These are phyloP conservation scores for Arctocebus calabarensis DNA, from an alignment of 2,797 vertebrate species.

Conservation along the genomic window DNA sequence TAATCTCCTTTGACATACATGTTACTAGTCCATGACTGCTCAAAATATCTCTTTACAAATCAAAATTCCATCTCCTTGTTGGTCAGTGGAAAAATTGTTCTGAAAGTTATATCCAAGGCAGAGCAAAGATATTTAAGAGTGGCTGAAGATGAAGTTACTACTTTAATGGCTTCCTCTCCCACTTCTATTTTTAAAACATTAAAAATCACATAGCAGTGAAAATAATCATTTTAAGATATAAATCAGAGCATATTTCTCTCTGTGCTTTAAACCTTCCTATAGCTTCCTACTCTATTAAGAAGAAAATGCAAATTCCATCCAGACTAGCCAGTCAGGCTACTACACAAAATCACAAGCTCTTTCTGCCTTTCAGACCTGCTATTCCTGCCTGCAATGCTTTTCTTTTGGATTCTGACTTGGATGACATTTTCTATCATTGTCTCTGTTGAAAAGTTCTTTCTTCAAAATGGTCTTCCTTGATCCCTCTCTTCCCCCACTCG, in stretches of 20 bases:
- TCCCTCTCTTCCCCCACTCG: not conserved
- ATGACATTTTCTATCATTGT: not conserved
- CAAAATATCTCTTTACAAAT: not conserved
- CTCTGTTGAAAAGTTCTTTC: not conserved
- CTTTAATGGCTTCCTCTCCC: not conserved
- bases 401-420: not conserved
- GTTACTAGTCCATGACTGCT: not conserved
- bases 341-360: not conserved
- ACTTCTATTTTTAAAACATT: conserved; percentile 25
- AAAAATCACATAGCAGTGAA: not conserved
- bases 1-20: not conserved
- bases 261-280: not conserved
- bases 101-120: not conserved
- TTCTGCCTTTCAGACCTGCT: not conserved
- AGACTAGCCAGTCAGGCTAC: not conserved
- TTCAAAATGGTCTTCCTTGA: not conserved
- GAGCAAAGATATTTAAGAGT: not conserved
- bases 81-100: not conserved
- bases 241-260: not conserved
- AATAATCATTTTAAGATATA: conserved; percentile 12
- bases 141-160: not conserved
- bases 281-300: not conserved
- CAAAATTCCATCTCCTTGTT: not conserved
- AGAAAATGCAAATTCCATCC: conserved; percentile 6
- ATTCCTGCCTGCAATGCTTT: not conserved